Percentiles rank a stretch among this genome's conserved stretches.
These are phyloP conservation scores for Coendou prehensilis DNA, from an alignment of 2,797 vertebrate genomes.

Conservation along the genomic window DNA sequence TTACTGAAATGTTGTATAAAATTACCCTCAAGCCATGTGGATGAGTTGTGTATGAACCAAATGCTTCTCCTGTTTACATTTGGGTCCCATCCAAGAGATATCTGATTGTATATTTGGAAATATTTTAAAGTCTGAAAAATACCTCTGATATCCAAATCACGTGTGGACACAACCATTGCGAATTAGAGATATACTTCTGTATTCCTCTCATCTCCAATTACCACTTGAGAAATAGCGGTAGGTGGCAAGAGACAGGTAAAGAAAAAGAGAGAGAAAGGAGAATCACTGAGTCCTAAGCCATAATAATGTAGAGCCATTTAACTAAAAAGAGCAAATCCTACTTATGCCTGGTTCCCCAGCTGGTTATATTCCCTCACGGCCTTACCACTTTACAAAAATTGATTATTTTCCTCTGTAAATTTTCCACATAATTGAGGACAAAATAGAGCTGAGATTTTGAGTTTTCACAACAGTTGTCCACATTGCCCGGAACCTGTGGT, in stretches of 20 bases:
- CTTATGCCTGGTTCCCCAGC: neutral
- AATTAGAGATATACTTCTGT: neutral
- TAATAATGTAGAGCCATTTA: neutral
- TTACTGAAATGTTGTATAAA: neutral
- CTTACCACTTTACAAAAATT: neutral
- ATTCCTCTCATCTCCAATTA: neutral
- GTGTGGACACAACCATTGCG: too few relatives aligned
- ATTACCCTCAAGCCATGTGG: neutral
- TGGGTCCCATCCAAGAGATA: neutral
- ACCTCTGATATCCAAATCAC: neutral
- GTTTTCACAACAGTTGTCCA: neutral
- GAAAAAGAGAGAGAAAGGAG: neutral
- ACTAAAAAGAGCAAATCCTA: too few relatives aligned
- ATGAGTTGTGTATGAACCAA: neutral
- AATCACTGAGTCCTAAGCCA: neutral
- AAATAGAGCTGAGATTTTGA: neutral
- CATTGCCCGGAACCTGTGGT: neutral
- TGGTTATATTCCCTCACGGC: fast-evolving
- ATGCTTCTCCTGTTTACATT: neutral
- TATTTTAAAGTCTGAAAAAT: neutral
- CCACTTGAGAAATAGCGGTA: neutral
- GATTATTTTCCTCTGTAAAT: neutral
- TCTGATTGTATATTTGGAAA: neutral
- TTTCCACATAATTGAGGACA: neutral
- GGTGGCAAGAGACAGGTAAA: neutral